phyloP scores from a whole-genome alignment of 2,888 invertebrate species.

The Andrena fulva region DNA sequence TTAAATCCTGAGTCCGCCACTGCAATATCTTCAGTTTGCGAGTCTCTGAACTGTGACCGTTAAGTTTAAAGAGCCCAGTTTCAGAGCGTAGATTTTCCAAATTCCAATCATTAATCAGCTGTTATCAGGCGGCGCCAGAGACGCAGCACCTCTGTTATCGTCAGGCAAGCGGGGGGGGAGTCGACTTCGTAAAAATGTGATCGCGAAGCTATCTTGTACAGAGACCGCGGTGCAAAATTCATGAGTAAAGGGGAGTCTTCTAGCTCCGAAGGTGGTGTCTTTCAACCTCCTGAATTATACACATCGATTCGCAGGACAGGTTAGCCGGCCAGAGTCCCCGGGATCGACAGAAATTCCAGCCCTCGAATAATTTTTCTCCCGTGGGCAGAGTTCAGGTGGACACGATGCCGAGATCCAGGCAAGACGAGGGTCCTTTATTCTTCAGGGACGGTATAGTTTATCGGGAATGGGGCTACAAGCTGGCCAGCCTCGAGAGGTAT shows the following conservation, averaged over 20 bases:
- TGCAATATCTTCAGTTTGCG: no score
- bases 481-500: slow-evolving; percentile 66
- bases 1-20: no score
- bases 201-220: background rate
- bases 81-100: no score
- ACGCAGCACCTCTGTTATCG: background rate
- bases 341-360: background rate
- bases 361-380: background rate
- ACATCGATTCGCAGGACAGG: background rate
- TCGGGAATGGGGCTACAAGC: slow-evolving; percentile 78
- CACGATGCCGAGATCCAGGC: slow-evolving; percentile 47
- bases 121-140: background rate
- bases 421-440: slow-evolving; percentile 58
- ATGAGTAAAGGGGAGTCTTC: slow-evolving; percentile 31
- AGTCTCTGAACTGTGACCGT: no score
- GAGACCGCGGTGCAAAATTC: slow-evolving; percentile 43
- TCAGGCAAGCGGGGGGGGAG: background rate
- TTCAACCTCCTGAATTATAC: slow-evolving; percentile 6
- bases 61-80: no score
- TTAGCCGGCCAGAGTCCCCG: background rate
- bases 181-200: slow-evolving; percentile 42
- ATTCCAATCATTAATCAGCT: slow-evolving; percentile 6
- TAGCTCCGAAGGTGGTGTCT: background rate
- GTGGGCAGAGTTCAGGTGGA: background rate
- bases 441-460: slow-evolving; percentile 75